A percentile compares a stretch with the other conserved stretches of the same genome.
phyloP scores from a whole-genome alignment of 2,888 invertebrate genomes.

The Mesoligia furuncula region DNA sequence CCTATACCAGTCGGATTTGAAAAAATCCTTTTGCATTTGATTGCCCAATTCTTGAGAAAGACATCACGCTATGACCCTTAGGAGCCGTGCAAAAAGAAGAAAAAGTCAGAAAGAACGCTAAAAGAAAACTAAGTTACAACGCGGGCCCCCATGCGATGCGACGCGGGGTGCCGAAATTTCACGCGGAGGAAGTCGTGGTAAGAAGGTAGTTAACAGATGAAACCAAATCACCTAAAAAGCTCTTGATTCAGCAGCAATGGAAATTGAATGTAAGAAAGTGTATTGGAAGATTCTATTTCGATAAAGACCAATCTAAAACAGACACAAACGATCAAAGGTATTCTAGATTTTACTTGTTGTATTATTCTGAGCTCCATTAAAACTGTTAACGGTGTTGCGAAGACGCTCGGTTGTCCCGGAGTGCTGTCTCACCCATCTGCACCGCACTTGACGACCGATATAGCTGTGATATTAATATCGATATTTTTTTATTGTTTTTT shows the following conservation, averaged over 20 bases:
- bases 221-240: neutral
- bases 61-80: too few species aligned
- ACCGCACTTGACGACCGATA: slow-evolving; percentile 53
- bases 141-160: too few species aligned
- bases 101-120: too few species aligned
- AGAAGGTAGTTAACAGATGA: too few species aligned
- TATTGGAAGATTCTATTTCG: slow-evolving; percentile 19
- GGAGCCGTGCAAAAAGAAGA: too few species aligned
- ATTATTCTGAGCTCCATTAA: slow-evolving; percentile 47
- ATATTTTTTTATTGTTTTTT: slow-evolving; percentile 6
- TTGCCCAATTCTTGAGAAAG: too few species aligned
- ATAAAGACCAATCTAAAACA: neutral
- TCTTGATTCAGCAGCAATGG: slow-evolving; percentile 3
- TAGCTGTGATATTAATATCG: slow-evolving; percentile 25
- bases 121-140: too few species aligned
- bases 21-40: too few species aligned
- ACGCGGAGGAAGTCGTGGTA: too few species aligned
- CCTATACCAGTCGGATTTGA: too few species aligned
- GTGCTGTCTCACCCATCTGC: slow-evolving; percentile 66
- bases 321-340: neutral
- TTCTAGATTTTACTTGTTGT: slow-evolving; percentile 3
- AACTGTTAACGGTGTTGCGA: slow-evolving; percentile 62
- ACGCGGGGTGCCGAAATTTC: too few species aligned
- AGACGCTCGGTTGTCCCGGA: slow-evolving; percentile 57
- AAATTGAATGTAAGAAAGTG: slow-evolving; percentile 9